Evolutionary conservation across 2,888 invertebrate genomes (phyloP).

Genomic region (Cristatella mucedo): DNA sequence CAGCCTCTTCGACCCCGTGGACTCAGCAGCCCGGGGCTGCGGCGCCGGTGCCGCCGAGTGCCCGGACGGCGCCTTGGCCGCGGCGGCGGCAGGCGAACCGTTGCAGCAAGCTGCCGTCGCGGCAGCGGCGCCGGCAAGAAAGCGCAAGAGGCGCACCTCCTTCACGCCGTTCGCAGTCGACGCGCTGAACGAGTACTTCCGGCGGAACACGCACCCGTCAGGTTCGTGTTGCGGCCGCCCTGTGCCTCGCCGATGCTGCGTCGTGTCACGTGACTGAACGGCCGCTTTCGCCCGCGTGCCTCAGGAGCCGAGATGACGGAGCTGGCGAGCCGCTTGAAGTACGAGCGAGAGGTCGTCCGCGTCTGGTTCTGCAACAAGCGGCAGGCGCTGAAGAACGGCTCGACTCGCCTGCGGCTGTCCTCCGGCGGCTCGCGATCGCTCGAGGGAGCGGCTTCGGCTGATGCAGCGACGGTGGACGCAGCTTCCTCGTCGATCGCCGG

Average conservation of each 20-base stretch:
- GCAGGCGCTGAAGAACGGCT: conserved; percentile 92
- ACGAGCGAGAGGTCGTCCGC: conserved; percentile 89
- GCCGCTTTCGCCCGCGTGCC: too few species aligned
- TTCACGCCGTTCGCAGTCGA: conserved; percentile 92
- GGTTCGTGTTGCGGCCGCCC: conserved; percentile 46
- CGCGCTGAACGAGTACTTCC: conserved; percentile 82
- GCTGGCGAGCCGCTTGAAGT: conserved; percentile 80
- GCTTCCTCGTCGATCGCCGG: too few species aligned
- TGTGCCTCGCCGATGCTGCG: background rate
- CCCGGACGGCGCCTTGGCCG: too few species aligned
- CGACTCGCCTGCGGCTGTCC: conserved; percentile 45
- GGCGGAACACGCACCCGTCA: conserved; percentile 91
- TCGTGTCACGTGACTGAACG: too few species aligned
- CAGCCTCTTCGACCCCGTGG: conserved; percentile 82
- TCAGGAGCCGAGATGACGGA: conserved; percentile 92
- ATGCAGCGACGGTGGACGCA: too few species aligned
- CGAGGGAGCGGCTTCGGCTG: too few species aligned
- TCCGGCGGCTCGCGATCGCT: too few species aligned
- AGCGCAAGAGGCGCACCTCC: conserved; percentile 83
- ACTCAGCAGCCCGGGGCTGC: too few species aligned
- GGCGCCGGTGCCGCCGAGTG: too few species aligned
- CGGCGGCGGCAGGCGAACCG: background rate
- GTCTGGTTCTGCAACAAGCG: conserved; percentile 99
- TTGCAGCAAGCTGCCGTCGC: too few species aligned
- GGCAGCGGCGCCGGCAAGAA: conserved; percentile 89